Percentiles rank a stretch among this genome's conserved stretches.
Conservation (phyloP, 2,113 vertebrate genomes). For the Alaudala cheleensis region DNA sequence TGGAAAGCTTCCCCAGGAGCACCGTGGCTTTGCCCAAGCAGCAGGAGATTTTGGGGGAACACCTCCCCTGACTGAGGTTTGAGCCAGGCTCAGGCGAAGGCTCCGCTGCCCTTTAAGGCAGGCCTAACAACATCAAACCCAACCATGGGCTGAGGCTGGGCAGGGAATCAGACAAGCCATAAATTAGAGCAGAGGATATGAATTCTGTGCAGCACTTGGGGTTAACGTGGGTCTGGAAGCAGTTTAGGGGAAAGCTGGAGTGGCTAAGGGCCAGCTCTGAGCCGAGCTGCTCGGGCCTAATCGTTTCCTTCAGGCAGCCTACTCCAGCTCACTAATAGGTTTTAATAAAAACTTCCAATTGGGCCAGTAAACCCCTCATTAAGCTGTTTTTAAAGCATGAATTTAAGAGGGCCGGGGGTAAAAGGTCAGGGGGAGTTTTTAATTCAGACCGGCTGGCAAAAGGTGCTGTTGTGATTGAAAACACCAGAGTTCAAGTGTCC, state of each 20-base stretch:
- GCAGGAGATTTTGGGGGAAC: neutral
- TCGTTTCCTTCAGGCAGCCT: constrained; percentile 85
- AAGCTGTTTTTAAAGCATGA: constrained; percentile 90
- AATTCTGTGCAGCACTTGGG: constrained; percentile 27
- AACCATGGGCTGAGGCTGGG: neutral
- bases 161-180: constrained; percentile 13
- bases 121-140: constrained; percentile 43
- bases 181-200: constrained; percentile 56
- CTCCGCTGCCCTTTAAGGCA: neutral
- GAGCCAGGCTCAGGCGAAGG: neutral
- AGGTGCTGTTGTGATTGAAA: constrained; percentile 78
- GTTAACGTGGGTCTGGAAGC: constrained; percentile 82
- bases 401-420: constrained; percentile 80
- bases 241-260: constrained; percentile 75
- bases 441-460: constrained; percentile 81
- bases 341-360: constrained; percentile 90
- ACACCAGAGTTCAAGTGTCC: constrained; percentile 70
- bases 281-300: constrained; percentile 77
- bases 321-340: constrained; percentile 78
- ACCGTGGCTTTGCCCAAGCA: accelerated
- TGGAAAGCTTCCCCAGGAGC: neutral
- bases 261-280: constrained; percentile 73
- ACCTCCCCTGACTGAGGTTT: neutral
- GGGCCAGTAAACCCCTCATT: constrained; percentile 91
- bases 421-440: constrained; percentile 82